Evolutionary conservation across 37 sponge, comb jelly and placozoan genomes (phyloP), one percentile per base, ranked within the genome.

Genomic region (Theonella swinhoei): DNA sequence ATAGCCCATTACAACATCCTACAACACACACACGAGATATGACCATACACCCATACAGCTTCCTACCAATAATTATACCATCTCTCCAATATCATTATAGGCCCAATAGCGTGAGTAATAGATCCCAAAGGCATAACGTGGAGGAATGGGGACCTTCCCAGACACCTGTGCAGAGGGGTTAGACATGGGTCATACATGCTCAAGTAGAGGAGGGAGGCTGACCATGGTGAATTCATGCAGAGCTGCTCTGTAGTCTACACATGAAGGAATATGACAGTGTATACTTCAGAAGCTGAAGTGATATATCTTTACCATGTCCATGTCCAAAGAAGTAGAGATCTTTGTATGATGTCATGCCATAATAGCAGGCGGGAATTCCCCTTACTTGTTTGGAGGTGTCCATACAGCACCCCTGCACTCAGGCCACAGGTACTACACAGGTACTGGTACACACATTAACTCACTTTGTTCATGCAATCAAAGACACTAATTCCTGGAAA

Each of bases 41-140:
- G 25, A 3, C 3, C 63, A 35, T 36, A 61, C 62, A 31, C 64
- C 28, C 63, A 61, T 32, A 2, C 22, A 20, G 36, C 34, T 64
- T 11, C 3, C 4, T 67, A 22, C 25, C 24, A 9, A 65, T 3
- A 32, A 11, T 62, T 79, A 36, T 59, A 88, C 89, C 88, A 85
- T 87, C 32, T 88, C 77, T 42, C 76, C 92, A 54, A 78, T 78
- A 85, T 91, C 92, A 66, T 60, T 78, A 42, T 85, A 91, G 20
- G 92, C 92, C 92, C 92, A 91, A 77, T 91, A 91, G 11, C 92
- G 79, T 23, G 92, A 91, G 63, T 91, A 91, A 80, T 73, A 91
- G 31, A 87, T 83, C 14, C 92, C 92, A 78, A 91, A 87, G 3
- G 92, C 92, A 83, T 87, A 91, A 11, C 92, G 67, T 28, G 92